Evolutionary conservation across 2,797 vertebrate genomes (phyloP), one percentile per base, ranked within the genome.

Genomic region (Decapterus maruadsi): DNA sequence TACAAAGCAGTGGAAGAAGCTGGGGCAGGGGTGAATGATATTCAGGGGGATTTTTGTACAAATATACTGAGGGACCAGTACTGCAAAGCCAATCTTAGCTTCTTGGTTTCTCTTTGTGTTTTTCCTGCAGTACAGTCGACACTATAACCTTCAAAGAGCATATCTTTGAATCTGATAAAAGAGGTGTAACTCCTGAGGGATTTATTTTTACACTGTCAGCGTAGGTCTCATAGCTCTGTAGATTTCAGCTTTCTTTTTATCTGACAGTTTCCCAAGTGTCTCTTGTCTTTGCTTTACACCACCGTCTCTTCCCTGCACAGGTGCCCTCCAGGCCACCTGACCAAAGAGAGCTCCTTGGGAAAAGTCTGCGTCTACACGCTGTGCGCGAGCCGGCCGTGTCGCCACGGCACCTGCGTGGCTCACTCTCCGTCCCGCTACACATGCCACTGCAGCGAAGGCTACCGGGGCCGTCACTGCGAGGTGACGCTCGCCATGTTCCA

Each of bases 381-480:
- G 0, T 98, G 97, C 1, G 96, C 96, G 53, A 91, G 94, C 80
- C 92, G 79, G 10, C 97, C 97, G 0, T 98, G 97, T 83, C 94
- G 94, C 88, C 93, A 95, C 0, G 97, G 97, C 73, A 96, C 96
- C 36, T 98, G 97, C 16, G 87, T 96, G 76, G 90, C 96, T 0
- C 96, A 95, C 87, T 96, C 97, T 0, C 95, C 96, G 0, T 93
- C 92, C 59, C 85, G 93, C 80, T 97, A 96, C 95, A 94, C 93
- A 0, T 98, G 97, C 86, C 95, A 80, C 85, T 98, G 97, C 87
- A 94, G 94, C 0, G 93, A 96, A 22, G 96, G 97, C 70, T 98
- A 96, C 84, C 78, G 91, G 0, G 97, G 96, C 1, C 95, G 72
- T 2, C 95, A 87, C 94, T 98, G 97, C 36, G 96, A 97, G 74